Evolutionary conservation across 2,797 vertebrate genomes (phyloP).

Genomic region (Arctocebus calabarensis): DNA sequence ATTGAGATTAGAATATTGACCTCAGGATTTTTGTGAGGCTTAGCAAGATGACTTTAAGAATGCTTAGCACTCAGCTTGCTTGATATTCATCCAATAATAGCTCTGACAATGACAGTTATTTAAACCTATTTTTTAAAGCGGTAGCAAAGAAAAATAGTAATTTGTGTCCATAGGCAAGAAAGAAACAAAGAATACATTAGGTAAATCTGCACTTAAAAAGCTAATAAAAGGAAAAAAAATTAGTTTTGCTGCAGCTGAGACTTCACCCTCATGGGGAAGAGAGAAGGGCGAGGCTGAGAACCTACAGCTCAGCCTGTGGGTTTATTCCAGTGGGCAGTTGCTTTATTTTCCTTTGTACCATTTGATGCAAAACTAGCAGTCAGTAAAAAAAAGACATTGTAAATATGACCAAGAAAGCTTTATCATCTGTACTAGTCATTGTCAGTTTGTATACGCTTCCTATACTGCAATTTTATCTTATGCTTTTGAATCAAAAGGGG

Average conservation of each 20-base stretch:
- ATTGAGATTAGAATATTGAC: constrained; percentile 14
- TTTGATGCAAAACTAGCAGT: constrained; percentile 17
- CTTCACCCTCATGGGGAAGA: background rate
- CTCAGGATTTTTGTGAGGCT: constrained; percentile 35
- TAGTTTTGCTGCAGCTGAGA: background rate
- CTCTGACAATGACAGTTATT: constrained; percentile 29
- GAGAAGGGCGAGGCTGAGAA: background rate
- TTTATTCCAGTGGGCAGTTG: background rate
- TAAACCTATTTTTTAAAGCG: constrained; percentile 3
- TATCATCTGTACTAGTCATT: background rate
- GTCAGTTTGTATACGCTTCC: constrained; percentile 11
- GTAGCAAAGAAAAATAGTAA: background rate
- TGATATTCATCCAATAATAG: background rate
- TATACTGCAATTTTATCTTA: constrained; percentile 18
- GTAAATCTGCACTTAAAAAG: constrained; percentile 20
- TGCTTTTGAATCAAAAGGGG: background rate
- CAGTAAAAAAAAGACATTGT: background rate
- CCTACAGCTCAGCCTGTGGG: background rate
- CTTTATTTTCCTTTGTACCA: constrained; percentile 30
- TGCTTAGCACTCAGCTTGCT: background rate
- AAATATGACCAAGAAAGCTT: background rate
- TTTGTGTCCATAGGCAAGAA: constrained; percentile 33
- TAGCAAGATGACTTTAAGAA: constrained; percentile 60
- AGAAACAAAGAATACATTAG: constrained; percentile 44
- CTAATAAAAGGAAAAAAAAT: background rate